A percentile compares a stretch with the other conserved stretches of the same genome.
Evolutionary conservation across 2,888 invertebrate species (phyloP).

Genomic region (Sceliomorpha sp.): DNA sequence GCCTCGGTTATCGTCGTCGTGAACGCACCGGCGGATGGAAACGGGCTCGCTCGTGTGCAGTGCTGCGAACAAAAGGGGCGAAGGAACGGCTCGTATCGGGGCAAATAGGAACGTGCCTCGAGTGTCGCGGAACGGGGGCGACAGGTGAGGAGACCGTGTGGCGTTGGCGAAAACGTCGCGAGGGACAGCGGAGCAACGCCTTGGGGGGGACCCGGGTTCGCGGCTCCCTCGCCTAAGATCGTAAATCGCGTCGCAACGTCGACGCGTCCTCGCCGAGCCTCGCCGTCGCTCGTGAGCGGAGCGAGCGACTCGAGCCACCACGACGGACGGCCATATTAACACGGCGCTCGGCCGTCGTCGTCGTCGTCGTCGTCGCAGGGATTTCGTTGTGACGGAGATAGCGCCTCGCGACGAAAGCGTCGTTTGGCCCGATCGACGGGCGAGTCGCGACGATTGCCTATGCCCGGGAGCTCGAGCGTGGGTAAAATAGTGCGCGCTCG

Average conservation of each 20-base stretch:
- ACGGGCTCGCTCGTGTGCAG: slow-evolving; percentile 12
- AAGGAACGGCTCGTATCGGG: slow-evolving; percentile 20
- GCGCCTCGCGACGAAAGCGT: slow-evolving; percentile 1
- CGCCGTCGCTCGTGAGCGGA: slow-evolving; percentile 27
- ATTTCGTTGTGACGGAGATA: slow-evolving; percentile 5
- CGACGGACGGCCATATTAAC: slow-evolving; percentile 67
- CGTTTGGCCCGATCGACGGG: slow-evolving; percentile 8
- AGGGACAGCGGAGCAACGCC: background rate
- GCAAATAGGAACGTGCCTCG: slow-evolving; percentile 19
- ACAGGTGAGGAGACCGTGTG: slow-evolving; percentile 31
- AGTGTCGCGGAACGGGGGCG: slow-evolving; percentile 22
- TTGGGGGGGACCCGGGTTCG: no score
- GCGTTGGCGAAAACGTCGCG: slow-evolving; percentile 10
- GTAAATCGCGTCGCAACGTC: no score
- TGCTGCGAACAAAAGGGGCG: slow-evolving; percentile 50
- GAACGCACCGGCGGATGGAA: slow-evolving; percentile 1
- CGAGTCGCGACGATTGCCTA: slow-evolving; percentile 4
- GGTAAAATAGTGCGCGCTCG: slow-evolving; percentile 58
- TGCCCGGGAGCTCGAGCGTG: background rate
- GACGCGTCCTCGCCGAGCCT: slow-evolving; percentile 8
- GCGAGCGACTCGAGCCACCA: slow-evolving; percentile 19
- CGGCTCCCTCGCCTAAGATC: no score
- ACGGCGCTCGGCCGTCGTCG: slow-evolving; percentile 17
- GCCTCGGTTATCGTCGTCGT: slow-evolving; percentile 14
- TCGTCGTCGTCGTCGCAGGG: no score